Evolutionary conservation across 2,113 vertebrate species (phyloP), one percentile per base, ranked within the genome.

Genomic region (Cheilinus undulatus): DNA sequence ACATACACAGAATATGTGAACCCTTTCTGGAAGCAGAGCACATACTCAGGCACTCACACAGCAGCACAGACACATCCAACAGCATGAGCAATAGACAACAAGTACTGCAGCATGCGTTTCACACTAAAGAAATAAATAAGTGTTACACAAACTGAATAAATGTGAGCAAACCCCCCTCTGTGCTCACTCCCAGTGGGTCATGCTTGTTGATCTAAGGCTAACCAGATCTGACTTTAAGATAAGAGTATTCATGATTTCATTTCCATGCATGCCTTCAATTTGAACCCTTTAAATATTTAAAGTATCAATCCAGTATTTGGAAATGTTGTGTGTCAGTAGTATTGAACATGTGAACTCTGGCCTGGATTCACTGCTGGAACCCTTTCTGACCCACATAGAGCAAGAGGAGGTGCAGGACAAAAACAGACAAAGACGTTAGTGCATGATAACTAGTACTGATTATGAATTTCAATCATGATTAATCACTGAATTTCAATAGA

Each of bases 191-290:
- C 56, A 24, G 68, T 34, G 63, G 82, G 76, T 80, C 83, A 60
- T n/a, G 69, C 59, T 71, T 86, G 89, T 88, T 88, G 88, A 83
- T 91, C 64, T 82, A 80, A 76, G 71, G 52, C 65, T 69, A 83
- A 86, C 74, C 40, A 38, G 63, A 78, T 84, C 70, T 71, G 45
- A 83, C 76, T 81, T 82, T 78, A 86, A 71, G 69, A 81, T 89
- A 82, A 91, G 76, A 65, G 69, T 92, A 93, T 93, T 93, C 76
- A 89, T 93, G 91, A 92, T 90, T 87, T 88, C 73, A 91, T 93
- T 91, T 92, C 86, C 65, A 89, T 92, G 87, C 89, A 89, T 81
- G 74, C 78, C 56, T 80, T 74, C 84, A 85, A 91, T 91, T 91
- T 84, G 63, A 87, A 56, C 30, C 7, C 76, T 86, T 91, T 76